Evolutionary conservation across 2,113 vertebrate genomes (phyloP).

Genomic region (Heterochromis multidens): DNA sequence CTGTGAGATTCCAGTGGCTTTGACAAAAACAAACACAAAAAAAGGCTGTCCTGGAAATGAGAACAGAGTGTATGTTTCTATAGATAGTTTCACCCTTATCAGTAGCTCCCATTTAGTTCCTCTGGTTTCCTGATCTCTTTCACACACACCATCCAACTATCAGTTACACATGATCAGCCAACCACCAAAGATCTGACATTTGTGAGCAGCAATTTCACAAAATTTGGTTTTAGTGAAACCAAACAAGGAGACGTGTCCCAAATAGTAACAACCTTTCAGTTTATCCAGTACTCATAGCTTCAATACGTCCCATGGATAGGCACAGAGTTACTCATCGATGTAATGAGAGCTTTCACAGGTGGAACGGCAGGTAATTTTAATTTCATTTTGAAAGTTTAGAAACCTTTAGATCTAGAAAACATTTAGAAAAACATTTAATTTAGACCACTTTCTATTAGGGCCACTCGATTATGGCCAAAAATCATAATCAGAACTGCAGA

Average conservation of each 20-base stretch:
- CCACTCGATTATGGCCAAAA: too few relatives aligned
- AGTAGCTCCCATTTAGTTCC: not conserved
- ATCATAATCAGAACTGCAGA: too few relatives aligned
- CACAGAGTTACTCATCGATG: rapidly evolving
- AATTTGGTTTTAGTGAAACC: not conserved
- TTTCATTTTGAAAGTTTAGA: not conserved
- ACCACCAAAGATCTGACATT: not conserved
- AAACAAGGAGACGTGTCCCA: not conserved
- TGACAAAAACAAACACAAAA: not conserved
- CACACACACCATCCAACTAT: not conserved
- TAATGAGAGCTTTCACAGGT: not conserved
- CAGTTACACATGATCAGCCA: rapidly evolving
- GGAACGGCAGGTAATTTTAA: rapidly evolving
- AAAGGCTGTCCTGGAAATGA: not conserved
- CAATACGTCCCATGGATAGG: not conserved
- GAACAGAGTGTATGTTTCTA: not conserved
- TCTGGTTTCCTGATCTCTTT: not conserved
- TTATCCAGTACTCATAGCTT: not conserved
- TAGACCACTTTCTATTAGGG: too few relatives aligned
- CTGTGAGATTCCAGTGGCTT: not conserved
- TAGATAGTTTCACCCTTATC: not conserved
- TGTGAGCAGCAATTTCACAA: not conserved
- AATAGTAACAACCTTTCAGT: not conserved
- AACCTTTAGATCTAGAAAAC: too few relatives aligned
- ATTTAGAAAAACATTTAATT: too few relatives aligned